Evolutionary conservation across 35 echinoderm and acorn worm genomes (phyloP), one percentile per base, ranked within the genome.

Genomic region (Chiridota heheva): DNA sequence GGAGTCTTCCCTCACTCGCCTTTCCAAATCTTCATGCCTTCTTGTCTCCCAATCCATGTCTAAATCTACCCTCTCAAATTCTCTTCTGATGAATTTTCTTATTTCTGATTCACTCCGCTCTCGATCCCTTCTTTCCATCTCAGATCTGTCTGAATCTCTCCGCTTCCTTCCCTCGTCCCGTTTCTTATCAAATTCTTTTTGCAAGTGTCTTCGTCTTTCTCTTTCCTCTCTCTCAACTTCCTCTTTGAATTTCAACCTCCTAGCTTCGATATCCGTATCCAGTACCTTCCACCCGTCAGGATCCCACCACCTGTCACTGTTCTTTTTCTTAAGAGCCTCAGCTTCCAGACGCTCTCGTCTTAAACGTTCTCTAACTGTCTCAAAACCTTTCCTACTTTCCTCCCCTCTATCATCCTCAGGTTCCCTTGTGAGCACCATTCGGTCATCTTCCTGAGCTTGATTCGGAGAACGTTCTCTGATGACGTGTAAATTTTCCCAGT

Each of bases 211-310:
- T 56, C 57, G 58, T 7, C 66, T 70, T 26, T 84, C 64, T 5
- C 65, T 30, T 46, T 84, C 81, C 36, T 70, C 65, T 7, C 48
- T 32, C 36, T 58, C 64, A 15, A 84, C 72, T 44, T 84, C 81
- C 2, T 38, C 81, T 31, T 65, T 82, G 44, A 58, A 67, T 57
- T 70, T 69, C 66, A 58, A 26, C 81, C 64, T 70, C 18, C 81
- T 71, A 4, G 45, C 46, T 25, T 69, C 64, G 0, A 84, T 84
- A 33, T 72, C 81, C 15, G 53, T 69, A 22, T 86, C 45, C 43
- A 77, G 28, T n/a, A 44, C 60, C 45, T 78, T 76, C 36, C 73
- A 39, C 2, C 60, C 41, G 62, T 77, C 72, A 26, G 60, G 39
- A 36, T 86, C 35, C 28, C 71, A 48, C 43, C 58, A 28, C n/a